phyloP scores from a whole-genome alignment of 2,888 invertebrate species.

The Thecophora atra region DNA sequence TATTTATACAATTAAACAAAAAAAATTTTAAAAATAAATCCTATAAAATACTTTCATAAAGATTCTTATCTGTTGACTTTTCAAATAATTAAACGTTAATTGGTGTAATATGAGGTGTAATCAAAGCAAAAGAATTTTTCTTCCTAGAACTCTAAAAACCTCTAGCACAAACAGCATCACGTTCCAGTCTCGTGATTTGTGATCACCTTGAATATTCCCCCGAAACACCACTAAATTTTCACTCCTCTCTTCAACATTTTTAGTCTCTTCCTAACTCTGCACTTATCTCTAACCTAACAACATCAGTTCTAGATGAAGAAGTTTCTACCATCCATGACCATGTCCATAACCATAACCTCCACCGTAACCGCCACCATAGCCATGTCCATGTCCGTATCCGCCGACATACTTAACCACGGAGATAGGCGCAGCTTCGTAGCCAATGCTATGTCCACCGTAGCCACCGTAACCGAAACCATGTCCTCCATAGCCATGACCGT shows the following conservation, averaged over 20 bases:
- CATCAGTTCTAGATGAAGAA: not conserved
- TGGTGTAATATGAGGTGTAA: not conserved
- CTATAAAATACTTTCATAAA: not conserved
- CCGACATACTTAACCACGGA: constrained; percentile 47
- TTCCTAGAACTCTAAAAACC: not conserved
- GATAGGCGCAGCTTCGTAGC: not conserved
- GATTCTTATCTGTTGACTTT: not conserved
- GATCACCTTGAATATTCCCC: not conserved
- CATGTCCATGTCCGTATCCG: constrained; percentile 51
- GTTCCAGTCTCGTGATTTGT: not conserved
- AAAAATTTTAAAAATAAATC: not conserved
- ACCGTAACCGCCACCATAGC: constrained; percentile 68
- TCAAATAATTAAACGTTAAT: not conserved
- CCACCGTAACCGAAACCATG: constrained; percentile 44
- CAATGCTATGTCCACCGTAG: constrained; percentile 71
- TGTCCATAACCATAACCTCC: constrained; percentile 68
- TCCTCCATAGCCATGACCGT: constrained; percentile 54
- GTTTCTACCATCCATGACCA: constrained; percentile 52
- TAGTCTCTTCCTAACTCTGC: not conserved
- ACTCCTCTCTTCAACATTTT: not conserved
- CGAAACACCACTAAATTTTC: too few relatives aligned
- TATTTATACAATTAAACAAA: not conserved
- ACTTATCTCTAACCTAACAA: not conserved
- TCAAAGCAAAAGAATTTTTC: too few relatives aligned
- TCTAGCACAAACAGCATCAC: not conserved